Evolutionary conservation across 1,140 invertebrate species (phyloP).

Genomic region (Hylyphantes graminicola): DNA sequence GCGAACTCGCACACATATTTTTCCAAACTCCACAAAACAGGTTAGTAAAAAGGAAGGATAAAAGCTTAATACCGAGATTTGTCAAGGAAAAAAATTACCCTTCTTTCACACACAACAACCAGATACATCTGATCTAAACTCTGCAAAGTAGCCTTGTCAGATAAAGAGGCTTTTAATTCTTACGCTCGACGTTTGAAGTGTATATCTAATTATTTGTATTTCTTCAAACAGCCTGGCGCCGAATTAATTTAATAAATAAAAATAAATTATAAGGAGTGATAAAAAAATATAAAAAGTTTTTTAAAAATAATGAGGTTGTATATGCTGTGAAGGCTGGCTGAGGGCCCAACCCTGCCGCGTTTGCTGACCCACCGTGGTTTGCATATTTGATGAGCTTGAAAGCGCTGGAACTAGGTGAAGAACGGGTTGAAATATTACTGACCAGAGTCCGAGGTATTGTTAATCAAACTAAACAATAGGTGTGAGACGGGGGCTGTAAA

Average conservation of each 20-base stretch:
- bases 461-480: too few relatives aligned
- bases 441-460: too few relatives aligned
- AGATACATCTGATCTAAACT: neutral
- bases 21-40: neutral
- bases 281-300: constrained; percentile 16
- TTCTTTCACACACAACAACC: constrained; percentile 4
- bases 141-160: constrained; percentile 11
- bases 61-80: neutral
- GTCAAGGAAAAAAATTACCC: neutral
- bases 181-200: constrained; percentile 3
- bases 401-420: too few relatives aligned
- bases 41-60: constrained; percentile 5
- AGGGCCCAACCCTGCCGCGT: constrained; percentile 8
- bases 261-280: constrained; percentile 6
- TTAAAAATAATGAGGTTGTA: constrained; percentile 53
- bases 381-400: constrained; percentile 31
- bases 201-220: constrained; percentile 35
- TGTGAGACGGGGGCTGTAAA: too few relatives aligned
- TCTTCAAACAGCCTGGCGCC: neutral
- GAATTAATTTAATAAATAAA: neutral
- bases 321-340: constrained; percentile 18
- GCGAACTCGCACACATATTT: too few relatives aligned
- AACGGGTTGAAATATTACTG: too few relatives aligned
- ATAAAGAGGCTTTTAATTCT: neutral
- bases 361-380: constrained; percentile 40